Percentiles rank a stretch among this genome's conserved stretches.
These are phyloP conservation scores for Toxostoma redivivum DNA, from an alignment of 2,113 vertebrate species.

Conservation along the genomic window DNA sequence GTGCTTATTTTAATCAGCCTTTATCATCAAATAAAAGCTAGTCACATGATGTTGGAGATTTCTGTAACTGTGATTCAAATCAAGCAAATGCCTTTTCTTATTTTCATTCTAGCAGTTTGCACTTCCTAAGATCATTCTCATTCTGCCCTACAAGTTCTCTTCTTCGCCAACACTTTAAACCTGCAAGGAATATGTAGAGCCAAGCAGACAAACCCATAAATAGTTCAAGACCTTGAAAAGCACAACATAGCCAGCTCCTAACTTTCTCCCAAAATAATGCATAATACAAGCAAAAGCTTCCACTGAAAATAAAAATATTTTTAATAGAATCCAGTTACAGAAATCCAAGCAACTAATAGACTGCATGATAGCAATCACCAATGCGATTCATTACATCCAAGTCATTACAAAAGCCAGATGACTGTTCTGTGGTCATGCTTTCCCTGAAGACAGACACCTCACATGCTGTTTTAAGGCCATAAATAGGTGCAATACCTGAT, in stretches of 20 bases:
- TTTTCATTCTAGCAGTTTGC: background rate
- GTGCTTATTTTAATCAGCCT: background rate
- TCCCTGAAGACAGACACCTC: background rate
- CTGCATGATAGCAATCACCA: background rate
- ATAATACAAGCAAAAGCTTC: background rate
- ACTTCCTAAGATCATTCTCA: background rate
- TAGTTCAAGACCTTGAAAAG: background rate
- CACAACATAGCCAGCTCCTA: background rate
- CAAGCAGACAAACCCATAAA: background rate
- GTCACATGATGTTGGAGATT: background rate
- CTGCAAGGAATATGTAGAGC: background rate
- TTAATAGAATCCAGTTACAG: background rate
- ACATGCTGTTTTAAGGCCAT: background rate
- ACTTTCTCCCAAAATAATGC: conserved; percentile 24
- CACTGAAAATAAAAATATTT: background rate
- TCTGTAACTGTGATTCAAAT: background rate
- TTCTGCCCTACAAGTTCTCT: background rate
- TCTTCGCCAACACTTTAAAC: background rate
- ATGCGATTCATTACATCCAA: background rate
- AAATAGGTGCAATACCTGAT: background rate
- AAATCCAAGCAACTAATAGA: background rate
- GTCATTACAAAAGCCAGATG: background rate
- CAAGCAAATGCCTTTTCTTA: background rate
- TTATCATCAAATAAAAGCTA: background rate
- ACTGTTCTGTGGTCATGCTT: background rate